Evolutionary conservation across 2,113 vertebrate species (phyloP).

Genomic region (Lutjanus erythropterus): DNA sequence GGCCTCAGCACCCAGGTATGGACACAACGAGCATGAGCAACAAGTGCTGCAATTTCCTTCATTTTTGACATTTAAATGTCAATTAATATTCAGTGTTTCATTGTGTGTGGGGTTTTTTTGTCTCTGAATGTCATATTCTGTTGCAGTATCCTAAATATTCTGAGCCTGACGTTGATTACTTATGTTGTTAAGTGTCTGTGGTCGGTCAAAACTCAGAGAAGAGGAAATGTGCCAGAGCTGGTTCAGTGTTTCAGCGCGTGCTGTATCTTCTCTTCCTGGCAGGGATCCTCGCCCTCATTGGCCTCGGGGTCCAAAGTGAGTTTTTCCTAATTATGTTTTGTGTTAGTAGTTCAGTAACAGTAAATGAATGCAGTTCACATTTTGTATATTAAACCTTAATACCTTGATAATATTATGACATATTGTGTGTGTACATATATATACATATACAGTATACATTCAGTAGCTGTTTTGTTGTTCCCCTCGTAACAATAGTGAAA

Average conservation of each 20-base stretch:
- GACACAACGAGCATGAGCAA: background rate
- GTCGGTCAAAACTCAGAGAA: slow-evolving; percentile 2
- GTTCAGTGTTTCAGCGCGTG: background rate
- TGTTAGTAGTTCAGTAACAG: background rate
- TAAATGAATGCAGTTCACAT: too few species aligned
- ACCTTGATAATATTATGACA: too few species aligned
- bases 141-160: background rate
- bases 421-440: too few species aligned
- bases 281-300: slow-evolving; percentile 33
- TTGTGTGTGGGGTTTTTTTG: too few species aligned
- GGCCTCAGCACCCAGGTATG: slow-evolving; percentile 48
- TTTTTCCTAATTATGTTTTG: background rate
- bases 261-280: slow-evolving; percentile 53
- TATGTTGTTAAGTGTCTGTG: slow-evolving; percentile 32
- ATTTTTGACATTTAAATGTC: background rate
- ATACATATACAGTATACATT: too few species aligned
- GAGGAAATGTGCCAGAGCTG: background rate
- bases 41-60: background rate
- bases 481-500: slow-evolving; percentile 25
- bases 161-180: background rate
- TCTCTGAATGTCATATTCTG: background rate
- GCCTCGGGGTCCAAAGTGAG: slow-evolving; percentile 48
- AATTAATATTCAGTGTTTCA: background rate
- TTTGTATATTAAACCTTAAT: too few species aligned
- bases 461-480: slow-evolving; percentile 8